Conservation (phyloP, 2,888 invertebrate species). For the Ochropacha duplaris region DNA sequence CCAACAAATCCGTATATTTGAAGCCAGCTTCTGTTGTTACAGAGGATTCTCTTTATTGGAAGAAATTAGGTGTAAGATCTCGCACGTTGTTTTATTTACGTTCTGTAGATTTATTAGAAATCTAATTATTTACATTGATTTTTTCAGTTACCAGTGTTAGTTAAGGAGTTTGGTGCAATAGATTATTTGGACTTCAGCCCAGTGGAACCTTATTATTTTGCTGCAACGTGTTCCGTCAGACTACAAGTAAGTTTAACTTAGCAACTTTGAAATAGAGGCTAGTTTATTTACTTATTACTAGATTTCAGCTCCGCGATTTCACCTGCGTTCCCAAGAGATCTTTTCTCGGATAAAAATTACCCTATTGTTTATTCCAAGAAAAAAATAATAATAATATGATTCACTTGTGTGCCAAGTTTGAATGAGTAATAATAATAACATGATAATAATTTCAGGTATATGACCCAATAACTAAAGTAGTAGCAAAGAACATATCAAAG, state of each 20-base stretch:
- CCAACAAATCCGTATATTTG: conserved; percentile 86
- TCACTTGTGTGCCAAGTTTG: no score
- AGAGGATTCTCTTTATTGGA: conserved; percentile 94
- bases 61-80: conserved; percentile 89
- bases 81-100: background rate
- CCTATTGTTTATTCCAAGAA: no score
- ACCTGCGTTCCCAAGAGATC: no score
- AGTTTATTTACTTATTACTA: no score
- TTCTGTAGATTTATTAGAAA: background rate
- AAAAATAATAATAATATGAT: no score
- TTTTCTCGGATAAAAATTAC: no score
- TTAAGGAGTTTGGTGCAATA: conserved; percentile 96
- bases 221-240: conserved; percentile 95
- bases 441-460: conserved; percentile 86
- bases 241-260: conserved; percentile 81
- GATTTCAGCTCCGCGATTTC: no score
- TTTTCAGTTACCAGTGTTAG: conserved; percentile 89
- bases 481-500: conserved; percentile 90
- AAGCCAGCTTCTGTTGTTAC: conserved; percentile 87
- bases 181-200: conserved; percentile 96
- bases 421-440: no score
- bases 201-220: conserved; percentile 94
- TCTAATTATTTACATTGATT: conserved; percentile 10
- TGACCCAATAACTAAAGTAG: conserved; percentile 92
- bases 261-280: no score